phyloP scores from a whole-genome alignment of 2,888 invertebrate species.

The Vesta saturnalis region DNA sequence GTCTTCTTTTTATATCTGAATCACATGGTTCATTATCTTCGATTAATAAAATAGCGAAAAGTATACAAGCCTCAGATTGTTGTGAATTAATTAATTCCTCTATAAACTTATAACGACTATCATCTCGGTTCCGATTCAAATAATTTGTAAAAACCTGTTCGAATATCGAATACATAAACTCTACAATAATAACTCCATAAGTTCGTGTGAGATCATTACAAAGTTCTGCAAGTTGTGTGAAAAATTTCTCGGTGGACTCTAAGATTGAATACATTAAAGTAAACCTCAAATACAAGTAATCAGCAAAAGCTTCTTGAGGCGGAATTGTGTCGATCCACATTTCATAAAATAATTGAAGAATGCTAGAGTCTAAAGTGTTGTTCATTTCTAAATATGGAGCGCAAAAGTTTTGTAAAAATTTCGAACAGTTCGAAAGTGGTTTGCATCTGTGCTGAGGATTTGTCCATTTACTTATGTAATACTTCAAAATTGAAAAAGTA shows the following conservation, averaged over 20 bases:
- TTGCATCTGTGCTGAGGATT: background rate
- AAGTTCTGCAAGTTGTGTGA: background rate
- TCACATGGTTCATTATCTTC: background rate
- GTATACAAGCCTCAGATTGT: background rate
- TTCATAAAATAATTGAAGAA: constrained; percentile 6
- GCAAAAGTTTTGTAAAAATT: constrained; percentile 24
- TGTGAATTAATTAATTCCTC: background rate
- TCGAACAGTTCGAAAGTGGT: background rate
- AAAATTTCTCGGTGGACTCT: background rate
- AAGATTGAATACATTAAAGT: constrained; percentile 4
- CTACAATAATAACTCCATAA: background rate
- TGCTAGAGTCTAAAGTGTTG: background rate
- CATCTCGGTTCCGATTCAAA: background rate
- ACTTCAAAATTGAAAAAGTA: constrained; percentile 13
- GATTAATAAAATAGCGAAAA: background rate
- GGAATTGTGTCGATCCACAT: constrained; percentile 15
- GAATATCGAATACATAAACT: background rate
- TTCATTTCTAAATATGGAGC: constrained; percentile 2
- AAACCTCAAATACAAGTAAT: constrained; percentile 21
- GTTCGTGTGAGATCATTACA: background rate
- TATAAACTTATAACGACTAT: background rate
- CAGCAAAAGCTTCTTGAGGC: constrained; percentile 16
- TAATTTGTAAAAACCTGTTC: background rate
- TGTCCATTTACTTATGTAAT: background rate
- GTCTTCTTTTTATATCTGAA: background rate